These are phyloP conservation scores for Planiliza haematocheilus DNA, from an alignment of 2,113 vertebrate genomes.

Conservation along the genomic window DNA sequence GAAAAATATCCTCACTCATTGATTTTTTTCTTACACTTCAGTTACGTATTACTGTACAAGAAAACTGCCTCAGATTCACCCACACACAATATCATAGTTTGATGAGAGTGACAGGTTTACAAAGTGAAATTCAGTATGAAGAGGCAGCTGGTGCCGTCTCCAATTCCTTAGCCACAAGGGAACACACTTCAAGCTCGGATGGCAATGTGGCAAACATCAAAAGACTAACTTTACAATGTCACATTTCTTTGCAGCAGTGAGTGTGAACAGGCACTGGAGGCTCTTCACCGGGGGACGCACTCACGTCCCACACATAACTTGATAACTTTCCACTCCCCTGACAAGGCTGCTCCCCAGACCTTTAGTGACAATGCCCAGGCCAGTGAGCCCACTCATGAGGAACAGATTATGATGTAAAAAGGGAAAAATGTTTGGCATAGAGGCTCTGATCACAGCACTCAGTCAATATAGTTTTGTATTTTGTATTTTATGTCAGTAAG, in stretches of 20 bases:
- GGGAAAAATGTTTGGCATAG: no score
- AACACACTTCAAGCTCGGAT: background rate
- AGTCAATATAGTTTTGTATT: no score
- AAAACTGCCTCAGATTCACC: conserved; percentile 4
- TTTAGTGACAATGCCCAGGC: background rate
- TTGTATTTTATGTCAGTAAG: no score
- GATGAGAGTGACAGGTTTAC: background rate
- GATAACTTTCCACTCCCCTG: background rate
- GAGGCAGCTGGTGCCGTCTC: no score
- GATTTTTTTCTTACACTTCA: background rate
- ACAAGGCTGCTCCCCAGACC: conserved; percentile 3
- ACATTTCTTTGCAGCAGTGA: conserved; percentile 1
- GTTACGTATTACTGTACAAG: conserved; percentile 14
- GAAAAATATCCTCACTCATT: conserved; percentile 15
- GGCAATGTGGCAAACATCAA: conserved; percentile 11
- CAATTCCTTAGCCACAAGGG: background rate
- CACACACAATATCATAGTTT: background rate
- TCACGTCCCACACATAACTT: background rate
- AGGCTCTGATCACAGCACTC: background rate
- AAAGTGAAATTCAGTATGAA: background rate
- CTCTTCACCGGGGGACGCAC: background rate
- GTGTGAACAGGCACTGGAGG: background rate
- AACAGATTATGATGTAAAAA: background rate
- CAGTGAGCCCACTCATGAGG: background rate
- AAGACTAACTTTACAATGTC: conserved; percentile 1